These are phyloP conservation scores for Itoplectis maculator DNA, from an alignment of 2,888 invertebrate species.

Conservation along the genomic window DNA sequence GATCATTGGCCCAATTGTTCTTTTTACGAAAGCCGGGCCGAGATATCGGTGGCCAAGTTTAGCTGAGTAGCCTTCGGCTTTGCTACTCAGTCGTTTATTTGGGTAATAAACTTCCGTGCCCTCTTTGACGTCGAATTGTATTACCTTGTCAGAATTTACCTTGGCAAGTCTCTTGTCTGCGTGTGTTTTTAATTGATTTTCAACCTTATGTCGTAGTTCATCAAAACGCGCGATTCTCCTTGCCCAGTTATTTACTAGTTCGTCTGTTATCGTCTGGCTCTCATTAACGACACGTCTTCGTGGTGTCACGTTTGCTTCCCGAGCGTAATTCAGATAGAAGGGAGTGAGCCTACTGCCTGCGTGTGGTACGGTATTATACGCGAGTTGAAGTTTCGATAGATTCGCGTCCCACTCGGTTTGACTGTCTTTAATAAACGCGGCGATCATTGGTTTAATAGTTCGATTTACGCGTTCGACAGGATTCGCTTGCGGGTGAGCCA, in stretches of 20 bases:
- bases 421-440: conserved; percentile 27
- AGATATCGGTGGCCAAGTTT: conserved; percentile 16
- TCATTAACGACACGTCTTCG: not conserved
- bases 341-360: conserved; percentile 27
- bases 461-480: conserved; percentile 48
- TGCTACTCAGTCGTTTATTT: conserved; percentile 1
- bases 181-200: not conserved
- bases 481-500: conserved; percentile 50
- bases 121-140: not conserved
- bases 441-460: conserved; percentile 58
- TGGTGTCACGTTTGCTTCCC: conserved; percentile 31
- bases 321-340: conserved; percentile 49
- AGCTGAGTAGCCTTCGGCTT: conserved; percentile 24
- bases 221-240: conserved; percentile 43
- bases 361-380: conserved; percentile 22
- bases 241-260: conserved; percentile 17
- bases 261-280: conserved; percentile 5
- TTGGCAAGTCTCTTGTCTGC: conserved; percentile 40
- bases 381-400: conserved; percentile 54
- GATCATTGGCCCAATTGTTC: conserved; percentile 40
- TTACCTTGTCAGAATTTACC: conserved; percentile 11
- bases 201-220: conserved; percentile 42
- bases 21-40: conserved; percentile 21
- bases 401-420: conserved; percentile 55
- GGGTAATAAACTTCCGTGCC: conserved; percentile 24